Base-by-base conservation (phyloP, 2,113 vertebrate species). In the Laticauda colubrina region DNA sequence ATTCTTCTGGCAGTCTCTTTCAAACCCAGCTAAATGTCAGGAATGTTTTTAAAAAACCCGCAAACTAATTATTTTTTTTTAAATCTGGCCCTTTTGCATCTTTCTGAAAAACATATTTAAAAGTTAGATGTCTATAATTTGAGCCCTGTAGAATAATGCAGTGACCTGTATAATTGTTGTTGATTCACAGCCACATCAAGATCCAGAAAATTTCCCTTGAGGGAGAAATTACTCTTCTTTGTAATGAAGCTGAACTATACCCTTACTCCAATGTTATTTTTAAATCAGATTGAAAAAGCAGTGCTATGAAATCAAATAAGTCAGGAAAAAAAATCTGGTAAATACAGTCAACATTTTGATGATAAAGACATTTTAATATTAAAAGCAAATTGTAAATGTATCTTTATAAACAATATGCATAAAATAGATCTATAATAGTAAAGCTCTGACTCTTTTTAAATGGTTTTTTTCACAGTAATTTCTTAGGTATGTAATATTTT, bases 371-470 rank as follows among this genome's bases (percentile, higher is more conserved):
- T 97, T 97, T 98, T 98, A 98, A 98, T 98, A 98, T 98, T 98
- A 98, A 98, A 98, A 98, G 97, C 97, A 97, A 98, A 97, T 98
- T 98, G 98, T 97, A 98, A 97, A 97, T 98, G 97, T 98, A 97
- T 98, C 97, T 97, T 97, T 98, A 98, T 98, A 98, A 98, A 98
- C 98, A 98, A 98, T 98, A 98, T 96, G 98, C 97, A 98, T 98
- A 98, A 98, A 98, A 98, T 98, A 98, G 96, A 98, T 97, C 97
- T 97, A 93, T 97, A 98, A 97, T 98, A 97, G 97, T 97, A 97
- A 97, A 97, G 95, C 97, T 96, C 89, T 93, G 29, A 97, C 95
- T 96, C 95, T 97, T 95, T 96, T 96, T 93, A 97, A 97, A 98
- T 97, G 97, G 97, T 95, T 96, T 97, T 96, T 96, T 98, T 98